Conservation (phyloP, 2,113 vertebrate species). For the Catharus bicknelli region DNA sequence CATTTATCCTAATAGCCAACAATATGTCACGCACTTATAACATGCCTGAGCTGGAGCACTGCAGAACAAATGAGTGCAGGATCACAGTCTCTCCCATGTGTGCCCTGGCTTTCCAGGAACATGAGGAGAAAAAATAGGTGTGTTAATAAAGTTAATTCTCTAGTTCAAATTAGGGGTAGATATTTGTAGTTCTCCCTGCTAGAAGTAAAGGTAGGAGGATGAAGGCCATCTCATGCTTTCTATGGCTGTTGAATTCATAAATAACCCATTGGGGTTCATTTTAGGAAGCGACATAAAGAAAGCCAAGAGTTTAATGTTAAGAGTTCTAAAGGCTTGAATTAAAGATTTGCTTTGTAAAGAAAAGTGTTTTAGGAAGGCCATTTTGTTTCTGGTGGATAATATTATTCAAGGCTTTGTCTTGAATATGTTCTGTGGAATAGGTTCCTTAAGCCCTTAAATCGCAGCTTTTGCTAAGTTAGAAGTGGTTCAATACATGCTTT, state of each 20-base stretch:
- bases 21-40: too few relatives aligned
- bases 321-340: too few relatives aligned
- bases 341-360: not conserved
- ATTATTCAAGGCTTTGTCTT: not conserved
- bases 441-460: not conserved
- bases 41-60: not conserved
- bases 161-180: not conserved
- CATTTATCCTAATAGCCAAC: too few relatives aligned
- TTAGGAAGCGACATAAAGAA: too few relatives aligned
- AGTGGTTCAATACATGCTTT: accelerated
- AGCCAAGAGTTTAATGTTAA: accelerated
- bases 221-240: not conserved
- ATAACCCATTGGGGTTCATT: not conserved
- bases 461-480: not conserved
- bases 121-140: accelerated
- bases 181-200: not conserved
- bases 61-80: not conserved
- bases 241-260: not conserved
- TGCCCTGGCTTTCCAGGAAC: not conserved
- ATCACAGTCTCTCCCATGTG: accelerated
- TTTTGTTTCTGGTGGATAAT: not conserved
- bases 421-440: not conserved
- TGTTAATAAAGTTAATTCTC: too few relatives aligned
- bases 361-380: too few relatives aligned
- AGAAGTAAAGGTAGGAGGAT: too few relatives aligned